These are phyloP conservation scores for Taenaris catops DNA, from an alignment of 2,888 invertebrate species.

Conservation along the genomic window DNA sequence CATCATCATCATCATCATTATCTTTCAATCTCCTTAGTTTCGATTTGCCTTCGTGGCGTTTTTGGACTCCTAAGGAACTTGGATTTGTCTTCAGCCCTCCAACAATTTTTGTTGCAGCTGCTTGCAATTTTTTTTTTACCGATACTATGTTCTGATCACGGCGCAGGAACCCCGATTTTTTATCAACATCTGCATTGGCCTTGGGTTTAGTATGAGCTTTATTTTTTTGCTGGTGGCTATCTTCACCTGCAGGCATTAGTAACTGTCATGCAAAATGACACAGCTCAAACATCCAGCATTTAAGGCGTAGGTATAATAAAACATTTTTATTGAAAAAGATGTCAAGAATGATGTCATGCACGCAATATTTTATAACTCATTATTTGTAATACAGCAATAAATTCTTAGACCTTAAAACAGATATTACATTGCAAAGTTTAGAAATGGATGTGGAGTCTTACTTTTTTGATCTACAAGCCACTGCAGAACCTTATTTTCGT, in stretches of 20 bases:
- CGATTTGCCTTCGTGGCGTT: conserved; percentile 24
- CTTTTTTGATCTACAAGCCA: conserved; percentile 98
- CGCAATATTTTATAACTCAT: conserved; percentile 51
- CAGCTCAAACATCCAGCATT: conserved; percentile 77
- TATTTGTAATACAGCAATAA: conserved; percentile 38
- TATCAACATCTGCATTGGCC: conserved; percentile 75
- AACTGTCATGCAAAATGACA: conserved; percentile 81
- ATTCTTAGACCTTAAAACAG: conserved; percentile 36
- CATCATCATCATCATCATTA: conserved; percentile 63
- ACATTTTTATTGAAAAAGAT: conserved; percentile 42
- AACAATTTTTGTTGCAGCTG: conserved; percentile 40
- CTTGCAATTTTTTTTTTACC: conserved; percentile 27
- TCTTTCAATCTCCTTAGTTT: conserved; percentile 38
- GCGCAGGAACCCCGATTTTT: conserved; percentile 48
- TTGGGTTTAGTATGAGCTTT: conserved; percentile 69
- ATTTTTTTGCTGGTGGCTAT: conserved; percentile 68
- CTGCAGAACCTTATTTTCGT: conserved; percentile 96
- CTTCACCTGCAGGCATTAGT: conserved; percentile 82
- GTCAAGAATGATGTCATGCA: conserved; percentile 78
- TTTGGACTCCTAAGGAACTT: conserved; percentile 27
- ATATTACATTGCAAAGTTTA: conserved; percentile 43
- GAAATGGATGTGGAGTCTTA: conserved; percentile 87
- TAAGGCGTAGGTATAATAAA: conserved; percentile 56
- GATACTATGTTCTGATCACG: conserved; percentile 34
- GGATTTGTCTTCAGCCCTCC: conserved; percentile 54